phyloP scores from a whole-genome alignment of 1,140 invertebrate genomes.

The Pararge aegeria region DNA sequence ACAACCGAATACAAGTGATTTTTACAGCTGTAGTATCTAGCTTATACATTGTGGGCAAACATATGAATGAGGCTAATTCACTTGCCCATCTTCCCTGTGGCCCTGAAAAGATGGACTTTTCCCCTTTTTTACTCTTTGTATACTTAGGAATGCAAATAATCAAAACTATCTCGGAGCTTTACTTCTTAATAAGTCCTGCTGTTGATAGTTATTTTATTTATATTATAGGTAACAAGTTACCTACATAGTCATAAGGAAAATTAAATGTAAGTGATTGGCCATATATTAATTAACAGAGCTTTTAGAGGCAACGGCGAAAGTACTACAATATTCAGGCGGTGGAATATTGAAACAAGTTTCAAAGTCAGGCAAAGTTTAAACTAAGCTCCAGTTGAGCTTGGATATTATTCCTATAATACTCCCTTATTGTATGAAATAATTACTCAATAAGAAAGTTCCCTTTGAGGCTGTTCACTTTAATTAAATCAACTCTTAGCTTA shows the following conservation, averaged over 20 bases:
- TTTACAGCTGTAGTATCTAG: too few species aligned
- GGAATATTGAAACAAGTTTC: conserved; percentile 11
- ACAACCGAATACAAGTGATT: too few species aligned
- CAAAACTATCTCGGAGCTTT: too few species aligned
- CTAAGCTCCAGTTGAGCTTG: conserved; percentile 6
- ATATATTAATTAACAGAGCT: background rate
- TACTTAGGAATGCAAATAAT: too few species aligned
- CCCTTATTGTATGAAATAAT: conserved; percentile 17
- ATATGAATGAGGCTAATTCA: too few species aligned
- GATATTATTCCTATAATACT: conserved; percentile 14
- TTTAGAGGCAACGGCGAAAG: conserved; percentile 5
- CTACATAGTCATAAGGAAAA: background rate
- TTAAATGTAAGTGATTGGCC: background rate
- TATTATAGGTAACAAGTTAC: background rate
- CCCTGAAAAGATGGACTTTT: too few species aligned
- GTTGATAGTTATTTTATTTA: background rate
- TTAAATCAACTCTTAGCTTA: conserved; percentile 17
- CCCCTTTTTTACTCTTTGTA: too few species aligned
- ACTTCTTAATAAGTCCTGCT: too few species aligned
- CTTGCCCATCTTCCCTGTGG: too few species aligned
- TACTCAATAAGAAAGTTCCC: conserved; percentile 20
- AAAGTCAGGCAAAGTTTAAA: conserved; percentile 16
- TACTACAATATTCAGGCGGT: background rate
- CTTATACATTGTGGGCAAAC: too few species aligned
- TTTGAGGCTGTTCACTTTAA: conserved; percentile 20